A percentile compares a stretch with the other conserved stretches of the same genome.
These are phyloP conservation scores for Ischnus inquisitorius DNA, from an alignment of 2,888 invertebrate genomes.

Conservation along the genomic window DNA sequence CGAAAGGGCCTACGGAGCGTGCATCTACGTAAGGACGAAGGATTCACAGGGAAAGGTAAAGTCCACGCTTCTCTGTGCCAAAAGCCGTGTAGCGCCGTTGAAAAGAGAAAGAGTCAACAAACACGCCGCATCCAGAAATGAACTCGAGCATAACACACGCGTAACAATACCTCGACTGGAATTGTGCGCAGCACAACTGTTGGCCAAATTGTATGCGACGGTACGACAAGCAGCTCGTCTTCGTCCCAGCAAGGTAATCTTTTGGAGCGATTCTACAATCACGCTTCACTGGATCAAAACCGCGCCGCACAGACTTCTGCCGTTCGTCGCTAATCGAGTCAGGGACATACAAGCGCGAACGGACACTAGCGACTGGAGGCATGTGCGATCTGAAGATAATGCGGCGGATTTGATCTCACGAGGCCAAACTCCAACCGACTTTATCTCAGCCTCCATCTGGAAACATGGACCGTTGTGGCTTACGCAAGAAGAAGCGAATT, in stretches of 20 bases:
- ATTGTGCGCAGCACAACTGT: conserved; percentile 37
- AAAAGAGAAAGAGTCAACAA: conserved; percentile 44
- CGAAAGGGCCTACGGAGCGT: too few relatives aligned
- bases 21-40: too few relatives aligned
- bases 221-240: conserved; percentile 10
- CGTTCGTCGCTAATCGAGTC: conserved; percentile 63
- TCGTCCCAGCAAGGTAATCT: not conserved
- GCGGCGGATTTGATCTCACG: too few relatives aligned
- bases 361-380: conserved; percentile 7
- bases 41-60: conserved; percentile 15
- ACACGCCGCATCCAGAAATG: too few relatives aligned
- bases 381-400: conserved; percentile 22
- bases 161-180: conserved; percentile 48
- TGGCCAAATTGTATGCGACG: conserved; percentile 28
- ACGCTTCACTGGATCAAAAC: conserved; percentile 53
- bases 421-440: too few relatives aligned
- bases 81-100: too few relatives aligned
- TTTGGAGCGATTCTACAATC: conserved; percentile 61
- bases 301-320: conserved; percentile 16
- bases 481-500: conserved; percentile 6
- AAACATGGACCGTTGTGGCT: conserved; percentile 52
- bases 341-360: conserved; percentile 27
- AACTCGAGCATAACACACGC: not conserved
- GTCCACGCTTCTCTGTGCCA: conserved; percentile 45
- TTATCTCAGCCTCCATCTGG: conserved; percentile 21